These are phyloP conservation scores for Mythimna pallens DNA, from an alignment of 2,888 invertebrate species.

Conservation along the genomic window DNA sequence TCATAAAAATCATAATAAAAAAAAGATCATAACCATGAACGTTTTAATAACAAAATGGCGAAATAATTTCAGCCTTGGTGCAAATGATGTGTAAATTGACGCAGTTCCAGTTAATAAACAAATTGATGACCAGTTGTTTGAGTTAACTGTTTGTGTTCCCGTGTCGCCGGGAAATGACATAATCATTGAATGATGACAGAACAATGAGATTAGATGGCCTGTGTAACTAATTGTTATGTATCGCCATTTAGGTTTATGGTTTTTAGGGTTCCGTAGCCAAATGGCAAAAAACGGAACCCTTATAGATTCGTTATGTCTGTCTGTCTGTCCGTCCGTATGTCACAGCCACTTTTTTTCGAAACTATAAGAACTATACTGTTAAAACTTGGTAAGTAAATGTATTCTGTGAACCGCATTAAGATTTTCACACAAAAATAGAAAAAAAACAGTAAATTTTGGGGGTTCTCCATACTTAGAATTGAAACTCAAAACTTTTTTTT, in stretches of 20 bases:
- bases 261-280: neutral
- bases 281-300: too few relatives aligned
- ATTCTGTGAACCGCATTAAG: too few relatives aligned
- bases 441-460: too few relatives aligned
- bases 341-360: too few relatives aligned
- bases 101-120: slow-evolving; percentile 53
- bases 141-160: slow-evolving; percentile 47
- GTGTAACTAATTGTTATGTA: slow-evolving; percentile 5
- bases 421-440: too few relatives aligned
- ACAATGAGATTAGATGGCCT: slow-evolving; percentile 34
- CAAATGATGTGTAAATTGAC: slow-evolving; percentile 49
- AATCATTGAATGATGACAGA: slow-evolving; percentile 23
- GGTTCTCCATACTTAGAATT: too few relatives aligned
- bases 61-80: slow-evolving; percentile 51
- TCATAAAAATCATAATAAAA: neutral
- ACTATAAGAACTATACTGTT: too few relatives aligned
- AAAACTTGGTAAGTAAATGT: too few relatives aligned
- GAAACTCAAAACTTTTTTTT: too few relatives aligned
- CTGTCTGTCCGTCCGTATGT: too few relatives aligned
- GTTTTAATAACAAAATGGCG: slow-evolving; percentile 33
- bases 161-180: slow-evolving; percentile 47
- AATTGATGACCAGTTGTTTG: slow-evolving; percentile 52
- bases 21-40: neutral
- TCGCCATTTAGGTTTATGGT: neutral
- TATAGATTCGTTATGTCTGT: too few relatives aligned